Base-by-base conservation (phyloP, 2,888 invertebrate genomes). In the Chydorus sphaericus region DNA sequence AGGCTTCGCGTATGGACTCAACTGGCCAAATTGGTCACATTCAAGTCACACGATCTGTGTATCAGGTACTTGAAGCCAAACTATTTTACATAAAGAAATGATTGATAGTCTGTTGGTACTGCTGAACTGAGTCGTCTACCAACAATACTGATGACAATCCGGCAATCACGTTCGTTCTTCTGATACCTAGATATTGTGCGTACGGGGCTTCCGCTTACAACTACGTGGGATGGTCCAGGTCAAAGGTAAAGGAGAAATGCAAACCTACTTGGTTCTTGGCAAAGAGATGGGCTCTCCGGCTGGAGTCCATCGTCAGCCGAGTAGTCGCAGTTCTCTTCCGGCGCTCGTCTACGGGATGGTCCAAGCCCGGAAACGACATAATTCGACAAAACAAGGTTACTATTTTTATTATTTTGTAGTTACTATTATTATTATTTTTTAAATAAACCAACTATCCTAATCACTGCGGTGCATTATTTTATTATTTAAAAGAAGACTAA, bases 1-100 rank as follows among this genome's bases (percentile, higher is more conserved):
- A 93, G 63, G 92, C 94, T 3, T 88, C 91, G n/a, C 77, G 94
- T 36, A 96, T 94, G 94, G 94, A 96, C 71, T 86, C 86, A 33
- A 92, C 90, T 0, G 94, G 94, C 1, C 78, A 81, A 38, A 82
- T 85, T 74, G 89, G 86, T 64, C 79, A 82, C 59, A 88, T 96
- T 62, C 94, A 96, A 75, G 91, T 93, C 59, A 86, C 90, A 16
- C 80, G 80, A 63, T 81, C 82, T 58, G 85, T 87, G 14, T 87
- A 86, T n/a, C 63, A 65, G 60, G 66, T 68, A 58, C 59, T 36
- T 5, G 36, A 39, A n/a, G 20, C 14, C 20, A 20, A 39, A n/a
- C 28, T 7, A 23, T 44, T 44, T 23, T 5, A 23, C 14, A 14
- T 23, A 33, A 33, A 14, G 6, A 23, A 18, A 28, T 3, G 8